phyloP scores from a whole-genome alignment of 1,140 invertebrate genomes.

The Euschistus heros region DNA sequence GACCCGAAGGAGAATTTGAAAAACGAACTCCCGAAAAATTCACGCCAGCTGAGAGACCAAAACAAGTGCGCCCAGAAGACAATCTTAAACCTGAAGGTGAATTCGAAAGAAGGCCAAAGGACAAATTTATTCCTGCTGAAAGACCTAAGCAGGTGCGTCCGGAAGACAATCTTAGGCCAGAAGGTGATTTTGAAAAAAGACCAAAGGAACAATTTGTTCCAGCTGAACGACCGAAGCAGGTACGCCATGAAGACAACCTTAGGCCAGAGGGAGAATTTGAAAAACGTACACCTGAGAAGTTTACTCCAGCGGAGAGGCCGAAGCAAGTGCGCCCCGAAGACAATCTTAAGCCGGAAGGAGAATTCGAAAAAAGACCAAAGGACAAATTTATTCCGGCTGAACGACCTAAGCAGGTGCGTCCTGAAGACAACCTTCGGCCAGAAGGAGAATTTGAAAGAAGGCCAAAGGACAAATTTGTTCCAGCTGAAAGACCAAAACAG shows the following conservation, averaged over 20 bases:
- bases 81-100: slow-evolving; percentile 52
- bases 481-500: slow-evolving; percentile 40
- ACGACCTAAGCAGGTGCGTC: slow-evolving; percentile 41
- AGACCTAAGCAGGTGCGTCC: slow-evolving; percentile 32
- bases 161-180: slow-evolving; percentile 49
- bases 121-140: slow-evolving; percentile 33
- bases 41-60: slow-evolving; percentile 33
- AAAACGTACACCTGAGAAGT: slow-evolving; percentile 26
- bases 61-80: slow-evolving; percentile 37
- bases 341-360: slow-evolving; percentile 42
- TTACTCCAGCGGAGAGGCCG: slow-evolving; percentile 34
- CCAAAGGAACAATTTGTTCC: slow-evolving; percentile 30
- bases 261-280: slow-evolving; percentile 38
- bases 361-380: slow-evolving; percentile 43
- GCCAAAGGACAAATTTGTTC: slow-evolving; percentile 40
- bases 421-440: slow-evolving; percentile 36
- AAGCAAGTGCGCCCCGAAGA: slow-evolving; percentile 35
- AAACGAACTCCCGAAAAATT: slow-evolving; percentile 29
- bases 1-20: slow-evolving; percentile 41
- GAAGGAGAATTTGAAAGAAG: slow-evolving; percentile 34
- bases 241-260: slow-evolving; percentile 36
- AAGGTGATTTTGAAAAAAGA: slow-evolving; percentile 48
- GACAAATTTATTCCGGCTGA: slow-evolving; percentile 38
- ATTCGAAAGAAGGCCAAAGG: slow-evolving; percentile 32
- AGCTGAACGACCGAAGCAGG: slow-evolving; percentile 33